These are phyloP conservation scores for Camponotus fellah DNA, from an alignment of 2,888 invertebrate genomes.

Conservation along the genomic window DNA sequence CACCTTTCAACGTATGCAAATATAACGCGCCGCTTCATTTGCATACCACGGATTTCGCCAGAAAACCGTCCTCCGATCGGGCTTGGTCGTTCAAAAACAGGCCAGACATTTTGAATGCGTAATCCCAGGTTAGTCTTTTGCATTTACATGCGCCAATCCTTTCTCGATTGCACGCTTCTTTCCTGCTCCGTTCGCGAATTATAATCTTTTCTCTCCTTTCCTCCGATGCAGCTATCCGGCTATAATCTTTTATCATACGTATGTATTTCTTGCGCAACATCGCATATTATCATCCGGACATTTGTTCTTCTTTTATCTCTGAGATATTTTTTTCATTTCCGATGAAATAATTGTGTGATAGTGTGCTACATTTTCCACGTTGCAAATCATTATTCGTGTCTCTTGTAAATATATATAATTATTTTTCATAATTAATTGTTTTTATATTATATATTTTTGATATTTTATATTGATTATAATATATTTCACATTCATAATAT, in stretches of 20 bases:
- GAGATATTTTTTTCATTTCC: neutral
- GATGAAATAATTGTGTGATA: neutral
- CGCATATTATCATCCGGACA: neutral
- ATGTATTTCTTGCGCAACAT: neutral
- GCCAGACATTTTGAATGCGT: constrained; percentile 70
- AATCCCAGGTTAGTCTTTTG: constrained; percentile 66
- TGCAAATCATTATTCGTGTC: neutral
- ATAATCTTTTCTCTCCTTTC: neutral
- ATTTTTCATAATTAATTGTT: neutral
- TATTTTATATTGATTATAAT: neutral
- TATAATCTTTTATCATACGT: neutral
- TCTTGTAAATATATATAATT: neutral
- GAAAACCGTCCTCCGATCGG: constrained; percentile 76
- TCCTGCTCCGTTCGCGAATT: constrained; percentile 1
- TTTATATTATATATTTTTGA: neutral
- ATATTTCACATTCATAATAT: too few species aligned
- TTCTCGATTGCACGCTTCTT: neutral
- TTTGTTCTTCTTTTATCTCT: constrained; percentile 1
- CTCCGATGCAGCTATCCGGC: neutral
- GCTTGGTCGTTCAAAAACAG: constrained; percentile 71
- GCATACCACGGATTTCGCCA: constrained; percentile 76
- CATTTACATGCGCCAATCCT: constrained; percentile 36
- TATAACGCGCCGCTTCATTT: constrained; percentile 73
- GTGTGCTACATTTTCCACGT: neutral
- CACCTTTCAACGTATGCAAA: constrained; percentile 77